Conservation (phyloP, 2,797 vertebrate species). For the Enteromius anoplus region DNA sequence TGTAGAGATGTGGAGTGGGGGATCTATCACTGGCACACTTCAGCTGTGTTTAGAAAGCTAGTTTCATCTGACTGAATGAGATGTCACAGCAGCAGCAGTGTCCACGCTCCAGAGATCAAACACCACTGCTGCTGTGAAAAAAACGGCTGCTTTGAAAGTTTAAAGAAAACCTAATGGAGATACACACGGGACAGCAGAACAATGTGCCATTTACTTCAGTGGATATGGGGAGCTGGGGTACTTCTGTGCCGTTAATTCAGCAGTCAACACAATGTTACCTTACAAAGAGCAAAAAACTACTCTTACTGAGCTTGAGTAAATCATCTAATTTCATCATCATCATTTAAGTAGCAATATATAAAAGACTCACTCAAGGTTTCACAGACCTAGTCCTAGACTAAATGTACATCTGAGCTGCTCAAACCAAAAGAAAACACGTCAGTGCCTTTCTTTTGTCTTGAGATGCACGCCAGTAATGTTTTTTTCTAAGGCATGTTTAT, state of each 20-base stretch:
- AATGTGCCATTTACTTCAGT: not conserved
- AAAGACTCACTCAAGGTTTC: too few species aligned
- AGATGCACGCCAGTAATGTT: too few species aligned
- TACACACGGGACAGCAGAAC: conserved; percentile 3
- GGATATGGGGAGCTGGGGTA: not conserved
- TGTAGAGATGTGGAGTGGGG: not conserved
- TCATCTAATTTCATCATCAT: too few species aligned
- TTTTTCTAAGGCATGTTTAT: too few species aligned
- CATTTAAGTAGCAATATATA: too few species aligned
- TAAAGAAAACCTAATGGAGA: conserved; percentile 17
- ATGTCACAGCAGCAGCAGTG: conserved; percentile 43
- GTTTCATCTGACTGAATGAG: conserved; percentile 56
- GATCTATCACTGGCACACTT: conserved; percentile 50
- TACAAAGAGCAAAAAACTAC: not conserved
- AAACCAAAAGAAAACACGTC: too few species aligned
- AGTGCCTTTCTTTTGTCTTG: too few species aligned
- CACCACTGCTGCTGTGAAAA: not conserved
- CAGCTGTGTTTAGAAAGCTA: conserved; percentile 45
- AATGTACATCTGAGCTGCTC: too few species aligned
- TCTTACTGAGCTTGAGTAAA: not conserved
- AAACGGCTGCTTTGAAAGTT: conserved; percentile 21
- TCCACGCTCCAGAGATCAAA: conserved; percentile 30
- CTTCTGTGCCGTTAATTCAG: not conserved
- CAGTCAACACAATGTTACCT: too few species aligned
- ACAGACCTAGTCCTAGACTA: too few species aligned